Evolutionary conservation across 2,888 invertebrate genomes (phyloP).

Genomic region (Ferrisia virgata): DNA sequence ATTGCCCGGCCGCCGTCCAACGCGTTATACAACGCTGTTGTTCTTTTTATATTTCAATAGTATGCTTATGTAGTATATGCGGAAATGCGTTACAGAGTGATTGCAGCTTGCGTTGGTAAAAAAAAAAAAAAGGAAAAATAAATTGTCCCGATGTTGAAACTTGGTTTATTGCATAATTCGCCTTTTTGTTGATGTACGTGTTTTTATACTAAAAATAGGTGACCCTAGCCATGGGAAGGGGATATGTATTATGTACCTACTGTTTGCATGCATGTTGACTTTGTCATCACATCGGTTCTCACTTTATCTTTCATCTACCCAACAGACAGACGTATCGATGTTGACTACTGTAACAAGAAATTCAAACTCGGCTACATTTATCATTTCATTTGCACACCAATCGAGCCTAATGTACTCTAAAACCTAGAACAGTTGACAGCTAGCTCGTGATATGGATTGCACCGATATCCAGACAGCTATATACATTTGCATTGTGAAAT

Average conservation of each 20-base stretch:
- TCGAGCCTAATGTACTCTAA: background rate
- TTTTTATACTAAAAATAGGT: background rate
- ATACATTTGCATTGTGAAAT: background rate
- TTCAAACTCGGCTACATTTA: background rate
- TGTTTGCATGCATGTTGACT: background rate
- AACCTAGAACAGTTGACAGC: background rate
- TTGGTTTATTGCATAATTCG: background rate
- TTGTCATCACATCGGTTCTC: background rate
- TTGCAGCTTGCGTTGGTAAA: background rate
- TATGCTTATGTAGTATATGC: background rate
- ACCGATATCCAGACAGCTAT: too few species aligned
- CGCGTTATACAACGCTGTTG: background rate
- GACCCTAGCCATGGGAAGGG: background rate
- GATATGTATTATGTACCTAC: background rate
- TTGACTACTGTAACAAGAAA: background rate
- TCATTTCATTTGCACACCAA: background rate
- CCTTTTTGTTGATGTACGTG: background rate
- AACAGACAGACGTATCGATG: background rate
- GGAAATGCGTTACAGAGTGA: background rate
- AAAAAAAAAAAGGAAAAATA: too few species aligned
- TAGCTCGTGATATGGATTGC: background rate
- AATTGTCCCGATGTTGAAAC: background rate
- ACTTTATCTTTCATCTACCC: background rate
- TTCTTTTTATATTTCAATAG: background rate
- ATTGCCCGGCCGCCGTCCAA: background rate